Evolutionary conservation across 2,113 vertebrate species (phyloP).

Genomic region (Apodemus speciosus): DNA sequence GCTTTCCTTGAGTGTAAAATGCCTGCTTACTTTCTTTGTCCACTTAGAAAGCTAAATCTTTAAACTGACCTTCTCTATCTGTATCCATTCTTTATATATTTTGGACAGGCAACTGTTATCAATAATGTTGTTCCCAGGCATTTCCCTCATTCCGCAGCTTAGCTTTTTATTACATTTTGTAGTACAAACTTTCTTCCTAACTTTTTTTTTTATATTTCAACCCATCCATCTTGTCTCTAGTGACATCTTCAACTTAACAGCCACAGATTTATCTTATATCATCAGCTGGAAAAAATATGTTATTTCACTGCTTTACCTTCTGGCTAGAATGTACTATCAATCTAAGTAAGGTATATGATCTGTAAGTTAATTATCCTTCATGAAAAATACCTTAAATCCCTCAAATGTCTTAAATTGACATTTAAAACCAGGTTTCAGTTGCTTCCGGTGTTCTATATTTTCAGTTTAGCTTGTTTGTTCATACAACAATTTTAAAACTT

Average conservation of each 20-base stretch:
- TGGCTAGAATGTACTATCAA: background rate
- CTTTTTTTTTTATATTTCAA: slow-evolving; percentile 63
- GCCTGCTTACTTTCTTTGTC: slow-evolving; percentile 47
- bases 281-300: slow-evolving; percentile 38
- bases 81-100: slow-evolving; percentile 37
- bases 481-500: background rate
- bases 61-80: slow-evolving; percentile 39
- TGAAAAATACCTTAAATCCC: background rate
- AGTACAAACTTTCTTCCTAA: background rate
- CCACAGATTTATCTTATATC: slow-evolving; percentile 60
- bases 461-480: slow-evolving; percentile 46
- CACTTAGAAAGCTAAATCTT: slow-evolving; percentile 43
- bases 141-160: slow-evolving; percentile 56
- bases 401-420: slow-evolving; percentile 31
- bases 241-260: slow-evolving; percentile 48
- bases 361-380: slow-evolving; percentile 33
- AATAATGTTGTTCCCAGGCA: slow-evolving; percentile 47
- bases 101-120: slow-evolving; percentile 43
- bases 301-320: slow-evolving; percentile 32
- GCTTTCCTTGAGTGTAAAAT: slow-evolving; percentile 41
- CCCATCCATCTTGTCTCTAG: slow-evolving; percentile 64
- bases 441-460: slow-evolving; percentile 9
- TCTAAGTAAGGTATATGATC: background rate
- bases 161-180: slow-evolving; percentile 66
- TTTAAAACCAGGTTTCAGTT: slow-evolving; percentile 3